Evolutionary conservation across 2,888 invertebrate species (phyloP), one percentile per base, ranked within the genome.

Genomic region (Scaptomyza flava): DNA sequence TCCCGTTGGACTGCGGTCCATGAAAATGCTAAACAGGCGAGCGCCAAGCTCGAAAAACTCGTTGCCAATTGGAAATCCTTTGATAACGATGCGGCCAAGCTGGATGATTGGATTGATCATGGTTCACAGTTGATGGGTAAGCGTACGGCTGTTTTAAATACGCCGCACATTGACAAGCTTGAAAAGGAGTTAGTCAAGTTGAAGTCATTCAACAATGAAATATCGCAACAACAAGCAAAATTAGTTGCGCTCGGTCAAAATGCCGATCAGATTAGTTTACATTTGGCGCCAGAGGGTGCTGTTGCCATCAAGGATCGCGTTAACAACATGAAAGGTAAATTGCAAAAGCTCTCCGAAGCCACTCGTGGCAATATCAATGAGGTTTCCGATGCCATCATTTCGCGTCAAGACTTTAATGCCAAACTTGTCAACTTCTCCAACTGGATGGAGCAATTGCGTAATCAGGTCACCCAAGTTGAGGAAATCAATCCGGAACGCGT

Each of bases 1-100:
- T 96, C 96, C 7, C 94, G 96, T 67, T 97, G 97, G 95, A 94
- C 95, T n/a, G 94, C 96, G 0, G 95, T 98, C n/a, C 95, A 96
- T 78, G 96, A 96, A 78, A 94, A 95, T 66, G 95, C 96, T 0
- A 94, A 94, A 52, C 96, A 97, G 90, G 95, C 96, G 93, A 95
- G 95, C 57, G 94, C 94, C 45, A 96, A 96, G 91, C 91, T 96
- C 58, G 96, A 97, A 60, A 96, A 96, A 91, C 92, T 98, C 2
- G 95, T 96, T 0, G 93, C 93, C 6, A 95, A 95, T 77, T 98
- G 97, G 98, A 94, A 95, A 72, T 95, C 95, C 56, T 96, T 98
- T 86, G 96, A 97, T 90, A 93, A 93, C 3, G 96, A 96, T 79
- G 94, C 96, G 0, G 94, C 94, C 23, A 95, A 96, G 89, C 93